phyloP scores from a whole-genome alignment of 64 coral and sea anemone species.

The Astreopora myriophthalma region DNA sequence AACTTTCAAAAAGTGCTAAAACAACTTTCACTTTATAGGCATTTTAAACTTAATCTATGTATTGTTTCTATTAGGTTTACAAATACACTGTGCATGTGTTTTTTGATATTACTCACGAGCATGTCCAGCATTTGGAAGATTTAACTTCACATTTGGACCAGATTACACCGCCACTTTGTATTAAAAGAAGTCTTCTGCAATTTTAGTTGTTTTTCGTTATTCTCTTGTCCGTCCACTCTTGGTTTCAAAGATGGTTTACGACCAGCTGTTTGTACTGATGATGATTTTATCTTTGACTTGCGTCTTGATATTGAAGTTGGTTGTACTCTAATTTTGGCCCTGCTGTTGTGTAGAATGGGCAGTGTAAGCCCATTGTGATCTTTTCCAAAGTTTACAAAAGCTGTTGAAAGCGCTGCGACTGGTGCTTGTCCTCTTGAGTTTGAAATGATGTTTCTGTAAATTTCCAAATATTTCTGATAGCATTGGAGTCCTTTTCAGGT shows the following conservation, averaged over 20 bases:
- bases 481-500: not conserved
- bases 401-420: constrained; percentile 38
- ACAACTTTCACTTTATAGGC: too few species aligned
- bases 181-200: too few species aligned
- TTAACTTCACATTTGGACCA: too few species aligned
- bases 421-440: constrained; percentile 47
- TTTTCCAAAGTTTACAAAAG: constrained; percentile 39
- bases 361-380: not conserved
- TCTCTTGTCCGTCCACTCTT: too few species aligned
- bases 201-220: too few species aligned
- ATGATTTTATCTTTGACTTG: constrained; percentile 24
- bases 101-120: too few species aligned
- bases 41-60: too few species aligned
- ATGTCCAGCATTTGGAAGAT: too few species aligned
- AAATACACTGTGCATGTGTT: too few species aligned
- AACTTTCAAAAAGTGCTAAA: too few species aligned
- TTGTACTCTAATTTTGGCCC: constrained; percentile 31
- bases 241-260: constrained; percentile 24
- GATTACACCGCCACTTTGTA: too few species aligned
- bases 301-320: constrained; percentile 42
- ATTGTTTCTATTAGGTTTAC: too few species aligned
- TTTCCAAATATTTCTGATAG: constrained; percentile 7
- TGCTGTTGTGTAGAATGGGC: constrained; percentile 34
- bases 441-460: constrained; percentile 37
- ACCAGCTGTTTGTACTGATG: not conserved